Conservation (phyloP, 2,113 vertebrate genomes). For the Dendropsophus ebraccatus region DNA sequence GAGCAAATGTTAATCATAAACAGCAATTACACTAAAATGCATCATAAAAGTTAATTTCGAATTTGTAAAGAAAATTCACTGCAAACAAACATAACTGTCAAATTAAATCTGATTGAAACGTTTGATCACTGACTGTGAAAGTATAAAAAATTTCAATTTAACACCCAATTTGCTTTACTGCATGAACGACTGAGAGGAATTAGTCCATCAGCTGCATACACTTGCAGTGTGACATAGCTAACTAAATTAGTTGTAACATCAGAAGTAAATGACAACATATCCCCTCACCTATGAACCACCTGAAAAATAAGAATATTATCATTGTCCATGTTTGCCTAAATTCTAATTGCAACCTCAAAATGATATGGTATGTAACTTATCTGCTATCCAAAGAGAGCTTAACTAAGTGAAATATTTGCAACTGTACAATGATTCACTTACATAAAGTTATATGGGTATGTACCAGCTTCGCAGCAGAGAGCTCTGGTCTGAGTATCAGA, state of each 20-base stretch:
- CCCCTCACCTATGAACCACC: background rate
- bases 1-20: slow-evolving; percentile 49
- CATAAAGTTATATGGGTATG: too few species aligned
- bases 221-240: background rate
- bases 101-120: slow-evolving; percentile 52
- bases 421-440: too few species aligned
- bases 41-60: slow-evolving; percentile 42
- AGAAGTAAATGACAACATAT: background rate
- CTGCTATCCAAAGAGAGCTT: too few species aligned
- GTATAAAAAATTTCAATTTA: slow-evolving; percentile 56
- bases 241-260: background rate
- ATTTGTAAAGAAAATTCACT: slow-evolving; percentile 43
- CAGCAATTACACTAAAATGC: slow-evolving; percentile 47
- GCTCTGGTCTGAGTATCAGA: too few species aligned
- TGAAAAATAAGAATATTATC: background rate
- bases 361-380: too few species aligned
- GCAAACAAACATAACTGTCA: slow-evolving; percentile 48
- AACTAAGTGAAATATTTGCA: too few species aligned
- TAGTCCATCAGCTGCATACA: slow-evolving; percentile 40
- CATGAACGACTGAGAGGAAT: slow-evolving; percentile 37
- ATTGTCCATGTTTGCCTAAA: background rate
- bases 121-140: slow-evolving; percentile 44
- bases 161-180: slow-evolving; percentile 56
- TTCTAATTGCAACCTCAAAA: background rate
- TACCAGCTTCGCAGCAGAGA: too few species aligned